Percentiles rank a stretch among this genome's conserved stretches.
Conservation (phyloP, 2,888 invertebrate genomes). For the Petrolisthes manimaculis region DNA sequence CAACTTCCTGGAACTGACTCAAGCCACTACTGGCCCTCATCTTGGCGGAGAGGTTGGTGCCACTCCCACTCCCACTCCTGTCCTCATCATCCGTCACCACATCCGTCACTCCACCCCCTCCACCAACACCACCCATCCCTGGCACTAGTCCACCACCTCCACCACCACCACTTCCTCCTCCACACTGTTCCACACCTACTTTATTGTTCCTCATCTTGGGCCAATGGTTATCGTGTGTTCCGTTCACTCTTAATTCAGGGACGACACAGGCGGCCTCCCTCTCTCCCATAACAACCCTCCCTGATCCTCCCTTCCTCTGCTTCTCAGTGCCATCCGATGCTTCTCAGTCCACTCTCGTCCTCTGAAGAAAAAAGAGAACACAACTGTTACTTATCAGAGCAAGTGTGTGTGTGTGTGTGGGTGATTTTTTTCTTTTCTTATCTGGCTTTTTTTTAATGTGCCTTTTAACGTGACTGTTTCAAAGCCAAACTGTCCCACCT, state of each 20-base stretch:
- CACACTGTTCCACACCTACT: not conserved
- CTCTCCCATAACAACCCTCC: no score
- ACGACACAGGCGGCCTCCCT: no score
- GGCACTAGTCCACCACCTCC: not conserved
- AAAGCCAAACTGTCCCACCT: no score
- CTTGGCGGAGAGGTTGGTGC: constrained; percentile 19
- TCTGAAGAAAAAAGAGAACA: not conserved
- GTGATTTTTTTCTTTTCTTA: no score
- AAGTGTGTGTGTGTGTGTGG: not conserved
- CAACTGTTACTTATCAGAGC: not conserved
- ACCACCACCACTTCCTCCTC: not conserved
- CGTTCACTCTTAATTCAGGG: no score
- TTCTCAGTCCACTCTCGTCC: not conserved
- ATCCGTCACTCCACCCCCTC: constrained; percentile 1
- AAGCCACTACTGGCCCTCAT: constrained; percentile 18
- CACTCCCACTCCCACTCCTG: not conserved
- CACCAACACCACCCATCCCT: not conserved
- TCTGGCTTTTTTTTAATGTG: no score
- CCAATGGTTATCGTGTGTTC: not conserved
- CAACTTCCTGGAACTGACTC: constrained; percentile 33
- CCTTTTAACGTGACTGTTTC: no score
- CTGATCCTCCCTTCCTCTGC: not conserved
- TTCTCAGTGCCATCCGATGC: constrained; percentile 3
- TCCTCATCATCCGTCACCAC: constrained; percentile 10
- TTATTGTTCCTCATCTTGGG: not conserved